Evolutionary conservation across 2,888 invertebrate species (phyloP).

Genomic region (Norana najaformis): DNA sequence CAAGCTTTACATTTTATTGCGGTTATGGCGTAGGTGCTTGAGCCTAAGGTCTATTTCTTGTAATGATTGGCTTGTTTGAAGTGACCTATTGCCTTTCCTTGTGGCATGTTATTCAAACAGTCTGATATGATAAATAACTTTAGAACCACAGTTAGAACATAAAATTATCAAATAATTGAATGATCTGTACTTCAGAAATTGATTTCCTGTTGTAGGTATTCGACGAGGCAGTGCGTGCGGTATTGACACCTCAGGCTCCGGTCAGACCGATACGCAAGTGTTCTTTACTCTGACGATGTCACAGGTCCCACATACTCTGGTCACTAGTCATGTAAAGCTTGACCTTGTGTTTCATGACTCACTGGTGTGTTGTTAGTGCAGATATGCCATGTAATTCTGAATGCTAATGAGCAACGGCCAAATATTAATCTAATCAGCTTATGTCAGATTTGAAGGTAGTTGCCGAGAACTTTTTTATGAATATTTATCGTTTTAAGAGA

Average conservation of each 20-base stretch:
- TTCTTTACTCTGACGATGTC: conserved; percentile 32
- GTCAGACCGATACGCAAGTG: conserved; percentile 39
- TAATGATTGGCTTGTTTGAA: too few relatives aligned
- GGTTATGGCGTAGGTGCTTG: too few relatives aligned
- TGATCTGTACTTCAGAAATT: neutral
- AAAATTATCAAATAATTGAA: neutral
- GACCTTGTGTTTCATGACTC: conserved; percentile 20
- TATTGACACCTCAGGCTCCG: conserved; percentile 88
- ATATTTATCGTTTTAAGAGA: conserved; percentile 10
- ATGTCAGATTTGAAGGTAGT: conserved; percentile 19
- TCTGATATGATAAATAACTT: neutral
- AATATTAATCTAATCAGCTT: conserved; percentile 16
- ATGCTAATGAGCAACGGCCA: neutral
- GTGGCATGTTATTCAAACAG: neutral
- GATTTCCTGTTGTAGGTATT: conserved; percentile 75
- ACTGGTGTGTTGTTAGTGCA: neutral
- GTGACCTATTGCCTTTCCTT: too few relatives aligned
- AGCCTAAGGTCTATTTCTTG: too few relatives aligned
- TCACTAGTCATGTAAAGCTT: conserved; percentile 23
- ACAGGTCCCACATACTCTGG: neutral
- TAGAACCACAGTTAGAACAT: neutral
- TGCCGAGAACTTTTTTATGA: neutral
- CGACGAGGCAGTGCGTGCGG: conserved; percentile 96
- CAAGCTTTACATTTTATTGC: too few relatives aligned
- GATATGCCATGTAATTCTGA: neutral